Evolutionary conservation across 2,888 invertebrate genomes (phyloP), one percentile per base, ranked within the genome.

Genomic region (Drosophila dives): DNA sequence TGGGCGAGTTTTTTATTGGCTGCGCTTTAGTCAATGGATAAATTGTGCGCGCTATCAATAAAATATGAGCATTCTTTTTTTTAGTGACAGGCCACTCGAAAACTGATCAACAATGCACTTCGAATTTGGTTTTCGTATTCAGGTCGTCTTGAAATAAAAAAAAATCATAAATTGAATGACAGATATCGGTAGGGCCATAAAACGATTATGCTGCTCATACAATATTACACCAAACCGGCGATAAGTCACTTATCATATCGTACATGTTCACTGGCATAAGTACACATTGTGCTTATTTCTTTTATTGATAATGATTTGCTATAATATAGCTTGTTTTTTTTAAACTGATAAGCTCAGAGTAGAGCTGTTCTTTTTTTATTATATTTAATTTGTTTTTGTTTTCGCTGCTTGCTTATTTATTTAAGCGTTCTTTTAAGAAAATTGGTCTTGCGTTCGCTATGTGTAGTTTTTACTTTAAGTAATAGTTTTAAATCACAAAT

Each of bases 171-270:
- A 85, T 77, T 72, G 62, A 34, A 71, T 60, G 53, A 56, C 60
- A 66, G 59, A 69, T 86, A 79, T 70, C 63, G 61, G 42, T 61
- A 48, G 69, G 63, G 56, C 23, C 66, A 77, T 84, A 85, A 89
- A 89, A 53, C 74, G 72, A 69, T 86, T 81, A 68, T 60, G 59
- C 49, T 62, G 56, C 61, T 56, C 72, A 81, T 64, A 45, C 45
- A 45, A 45, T 45, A 63, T 50, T 61, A 68, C 45, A 53, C 40
- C 20, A 33, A 64, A 40, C 38, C 7, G 36, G 15, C 45, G 53
- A 75, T 58, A 64, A 51, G 42, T 71, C 54, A 65, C 33, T 59
- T 45, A 49, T 36, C 33, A 51, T 53, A 34, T 26, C n/a, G 45
- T 69, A 32, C 0, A 26, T 33, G 4, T 51, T 36, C 38, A 20